Conservation (phyloP, 2,797 vertebrate genomes). For the Mareca penelope region DNA sequence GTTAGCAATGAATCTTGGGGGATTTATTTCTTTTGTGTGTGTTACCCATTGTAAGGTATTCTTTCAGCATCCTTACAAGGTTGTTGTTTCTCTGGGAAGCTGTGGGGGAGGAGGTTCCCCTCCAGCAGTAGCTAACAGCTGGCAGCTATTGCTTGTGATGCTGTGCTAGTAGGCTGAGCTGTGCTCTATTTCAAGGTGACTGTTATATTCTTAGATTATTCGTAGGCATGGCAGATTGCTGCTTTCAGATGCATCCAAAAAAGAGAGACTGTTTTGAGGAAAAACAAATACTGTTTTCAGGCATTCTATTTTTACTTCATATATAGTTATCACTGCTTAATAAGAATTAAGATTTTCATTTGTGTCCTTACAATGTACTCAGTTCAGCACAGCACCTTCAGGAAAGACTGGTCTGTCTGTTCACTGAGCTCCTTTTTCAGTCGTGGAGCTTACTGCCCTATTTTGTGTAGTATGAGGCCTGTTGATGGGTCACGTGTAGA, state of each 20-base stretch:
- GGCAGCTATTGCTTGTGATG: not conserved
- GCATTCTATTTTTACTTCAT: not conserved
- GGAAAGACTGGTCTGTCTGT: not conserved
- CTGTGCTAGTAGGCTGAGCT: not conserved
- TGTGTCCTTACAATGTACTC: accelerated
- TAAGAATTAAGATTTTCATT: not conserved
- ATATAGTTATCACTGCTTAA: not conserved
- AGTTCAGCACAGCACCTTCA: not conserved
- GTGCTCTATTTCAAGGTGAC: not conserved
- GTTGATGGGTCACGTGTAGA: not conserved
- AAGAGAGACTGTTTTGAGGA: not conserved
- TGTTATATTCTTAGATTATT: not conserved
- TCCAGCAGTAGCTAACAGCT: not conserved
- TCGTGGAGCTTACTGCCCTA: not conserved
- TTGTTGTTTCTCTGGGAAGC: not conserved
- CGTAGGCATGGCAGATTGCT: not conserved
- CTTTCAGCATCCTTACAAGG: not conserved
- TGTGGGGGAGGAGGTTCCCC: not conserved
- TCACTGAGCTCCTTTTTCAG: not conserved
- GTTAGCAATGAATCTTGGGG: not conserved
- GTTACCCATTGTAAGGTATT: not conserved
- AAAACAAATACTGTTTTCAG: not conserved
- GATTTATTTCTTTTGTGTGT: not conserved
- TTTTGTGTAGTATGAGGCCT: not conserved
- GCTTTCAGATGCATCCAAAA: not conserved